Evolutionary conservation across 1,140 invertebrate species (phyloP).

Genomic region (Reticulitermes speratus): DNA sequence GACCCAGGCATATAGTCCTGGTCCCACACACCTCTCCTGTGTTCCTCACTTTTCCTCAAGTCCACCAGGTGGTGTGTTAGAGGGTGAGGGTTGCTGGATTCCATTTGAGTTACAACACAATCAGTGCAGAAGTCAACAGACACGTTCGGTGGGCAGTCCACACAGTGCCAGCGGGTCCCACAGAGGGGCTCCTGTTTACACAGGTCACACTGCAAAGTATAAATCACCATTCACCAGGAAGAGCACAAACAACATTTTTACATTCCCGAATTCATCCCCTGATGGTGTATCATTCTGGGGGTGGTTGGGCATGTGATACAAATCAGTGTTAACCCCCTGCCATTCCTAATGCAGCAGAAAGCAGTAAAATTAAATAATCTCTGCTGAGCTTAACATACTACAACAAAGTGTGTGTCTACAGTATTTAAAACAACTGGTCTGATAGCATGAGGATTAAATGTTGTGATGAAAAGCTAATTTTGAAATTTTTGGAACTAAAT

Average conservation of each 20-base stretch:
- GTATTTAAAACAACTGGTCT: too few relatives aligned
- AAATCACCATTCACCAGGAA: slow-evolving; percentile 17
- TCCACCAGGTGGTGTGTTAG: slow-evolving; percentile 45
- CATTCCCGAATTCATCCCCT: too few relatives aligned
- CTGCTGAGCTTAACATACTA: too few relatives aligned
- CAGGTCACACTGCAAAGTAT: slow-evolving; percentile 58
- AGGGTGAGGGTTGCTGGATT: slow-evolving; percentile 47
- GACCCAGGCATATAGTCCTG: slow-evolving; percentile 49
- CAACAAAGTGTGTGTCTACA: neutral
- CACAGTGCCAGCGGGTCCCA: slow-evolving; percentile 71
- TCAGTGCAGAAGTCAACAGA: slow-evolving; percentile 55
- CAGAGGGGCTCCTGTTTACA: slow-evolving; percentile 66
- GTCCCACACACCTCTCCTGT: slow-evolving; percentile 44
- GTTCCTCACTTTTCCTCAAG: slow-evolving; percentile 39
- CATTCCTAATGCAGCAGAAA: too few relatives aligned
- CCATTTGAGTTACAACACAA: slow-evolving; percentile 48
- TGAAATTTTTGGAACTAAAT: too few relatives aligned
- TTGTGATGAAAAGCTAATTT: too few relatives aligned
- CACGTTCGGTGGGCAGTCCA: slow-evolving; percentile 50
- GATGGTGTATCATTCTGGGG: too few relatives aligned
- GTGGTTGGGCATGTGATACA: too few relatives aligned
- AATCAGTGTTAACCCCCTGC: too few relatives aligned
- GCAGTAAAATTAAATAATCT: too few relatives aligned
- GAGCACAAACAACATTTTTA: slow-evolving; percentile 6
- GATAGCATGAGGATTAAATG: too few relatives aligned